Percentiles rank a stretch among this genome's conserved stretches.
These are phyloP conservation scores for Acanthiza pusilla DNA, from an alignment of 2,797 vertebrate species.

Conservation along the genomic window DNA sequence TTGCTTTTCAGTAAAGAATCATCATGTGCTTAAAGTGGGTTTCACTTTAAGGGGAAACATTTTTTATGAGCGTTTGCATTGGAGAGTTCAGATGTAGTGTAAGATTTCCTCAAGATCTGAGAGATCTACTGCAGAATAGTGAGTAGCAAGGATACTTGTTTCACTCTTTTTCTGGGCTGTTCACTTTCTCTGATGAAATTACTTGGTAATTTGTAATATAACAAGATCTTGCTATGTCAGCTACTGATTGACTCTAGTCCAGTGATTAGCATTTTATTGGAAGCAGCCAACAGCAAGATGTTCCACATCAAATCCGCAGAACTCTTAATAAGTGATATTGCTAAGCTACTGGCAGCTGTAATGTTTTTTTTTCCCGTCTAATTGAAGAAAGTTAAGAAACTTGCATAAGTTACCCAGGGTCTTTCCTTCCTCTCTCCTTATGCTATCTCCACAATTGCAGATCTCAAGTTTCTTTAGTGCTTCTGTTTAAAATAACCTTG, in stretches of 20 bases:
- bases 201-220: background rate
- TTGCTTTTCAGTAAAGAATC: background rate
- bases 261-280: background rate
- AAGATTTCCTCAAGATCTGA: background rate
- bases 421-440: background rate
- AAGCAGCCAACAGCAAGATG: background rate
- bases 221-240: background rate
- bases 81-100: background rate
- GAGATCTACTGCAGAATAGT: background rate
- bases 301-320: background rate
- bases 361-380: background rate
- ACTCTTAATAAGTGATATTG: background rate
- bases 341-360: background rate
- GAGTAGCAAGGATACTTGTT: background rate
- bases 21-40: background rate
- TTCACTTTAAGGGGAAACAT: accelerated
- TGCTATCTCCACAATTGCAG: background rate
- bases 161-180: background rate
- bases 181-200: background rate
- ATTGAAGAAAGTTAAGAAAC: background rate
- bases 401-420: background rate
- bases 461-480: background rate
- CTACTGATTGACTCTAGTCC: background rate
- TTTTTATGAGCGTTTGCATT: accelerated
- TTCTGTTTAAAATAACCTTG: background rate